Percentiles rank a stretch among this genome's conserved stretches.
Conservation (phyloP, 64 coral and sea anemone species). For the Trachythela sp. region DNA sequence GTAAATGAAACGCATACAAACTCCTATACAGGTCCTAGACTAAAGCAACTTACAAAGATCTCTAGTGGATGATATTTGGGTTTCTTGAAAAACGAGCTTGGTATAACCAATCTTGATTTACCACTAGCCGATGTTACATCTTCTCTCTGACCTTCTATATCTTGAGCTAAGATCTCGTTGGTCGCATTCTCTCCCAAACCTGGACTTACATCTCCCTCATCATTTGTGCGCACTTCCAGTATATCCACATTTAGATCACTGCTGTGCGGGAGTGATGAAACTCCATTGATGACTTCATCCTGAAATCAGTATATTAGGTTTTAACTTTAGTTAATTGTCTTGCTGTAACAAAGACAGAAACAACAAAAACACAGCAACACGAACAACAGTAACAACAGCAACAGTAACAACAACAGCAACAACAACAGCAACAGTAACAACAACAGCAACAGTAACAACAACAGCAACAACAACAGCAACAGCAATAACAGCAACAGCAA, state of each 20-base stretch:
- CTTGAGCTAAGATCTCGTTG: background rate
- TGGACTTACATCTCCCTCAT: background rate
- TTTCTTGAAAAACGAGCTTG: background rate
- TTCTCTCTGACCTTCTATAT: background rate
- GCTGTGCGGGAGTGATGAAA: background rate
- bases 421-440: background rate
- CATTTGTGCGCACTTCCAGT: background rate
- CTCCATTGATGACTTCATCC: background rate
- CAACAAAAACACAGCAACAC: too few species aligned
- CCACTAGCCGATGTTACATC: background rate
- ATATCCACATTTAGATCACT: background rate
- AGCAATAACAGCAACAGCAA: background rate
- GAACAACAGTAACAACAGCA: background rate
- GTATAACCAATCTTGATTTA: background rate
- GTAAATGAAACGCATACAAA: too few species aligned
- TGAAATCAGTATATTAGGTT: too few species aligned
- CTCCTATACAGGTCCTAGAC: too few species aligned
- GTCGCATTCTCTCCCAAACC: background rate
- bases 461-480: background rate
- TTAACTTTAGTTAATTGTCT: too few species aligned
- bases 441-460: background rate
- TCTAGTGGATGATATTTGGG: background rate
- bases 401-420: background rate
- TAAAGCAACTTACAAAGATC: constrained; percentile 6
- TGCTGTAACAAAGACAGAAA: too few species aligned